Conservation (phyloP, 2,888 invertebrate species). For the Azorinus chamasolen region DNA sequence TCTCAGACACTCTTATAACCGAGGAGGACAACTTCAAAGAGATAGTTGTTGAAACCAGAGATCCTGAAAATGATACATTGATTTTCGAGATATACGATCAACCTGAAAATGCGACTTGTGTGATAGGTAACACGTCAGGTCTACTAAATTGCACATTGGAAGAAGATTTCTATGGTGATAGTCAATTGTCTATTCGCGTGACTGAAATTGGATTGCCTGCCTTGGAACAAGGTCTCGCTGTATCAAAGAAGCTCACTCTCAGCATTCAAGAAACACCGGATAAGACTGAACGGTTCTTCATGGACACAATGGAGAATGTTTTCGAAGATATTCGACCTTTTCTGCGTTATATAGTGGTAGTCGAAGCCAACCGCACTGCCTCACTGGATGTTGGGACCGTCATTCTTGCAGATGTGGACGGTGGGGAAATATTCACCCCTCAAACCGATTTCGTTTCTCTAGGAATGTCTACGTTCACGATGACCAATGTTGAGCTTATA, state of each 20-base stretch:
- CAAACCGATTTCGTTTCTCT: slow-evolving; percentile 18
- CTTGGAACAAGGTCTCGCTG: slow-evolving; percentile 29
- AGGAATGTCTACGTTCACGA: slow-evolving; percentile 36
- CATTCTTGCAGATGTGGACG: slow-evolving; percentile 49
- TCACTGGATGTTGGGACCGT: slow-evolving; percentile 34
- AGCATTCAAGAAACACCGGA: slow-evolving; percentile 29
- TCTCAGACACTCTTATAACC: slow-evolving; percentile 21
- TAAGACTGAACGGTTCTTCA: slow-evolving; percentile 41
- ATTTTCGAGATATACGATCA: slow-evolving; percentile 42
- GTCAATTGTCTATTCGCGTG: slow-evolving; percentile 43
- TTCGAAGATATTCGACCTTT: slow-evolving; percentile 36
- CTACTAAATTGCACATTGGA: slow-evolving; percentile 36
- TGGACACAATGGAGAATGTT: slow-evolving; percentile 34
- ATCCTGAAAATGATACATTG: slow-evolving; percentile 62
- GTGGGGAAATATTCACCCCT: slow-evolving; percentile 30
- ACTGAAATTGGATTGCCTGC: slow-evolving; percentile 45
- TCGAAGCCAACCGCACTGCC: slow-evolving; percentile 40
- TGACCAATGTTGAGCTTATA: neutral
- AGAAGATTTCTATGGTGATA: slow-evolving; percentile 60
- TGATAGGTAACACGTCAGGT: slow-evolving; percentile 49
- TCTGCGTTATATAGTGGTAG: slow-evolving; percentile 17
- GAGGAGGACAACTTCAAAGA: slow-evolving; percentile 32
- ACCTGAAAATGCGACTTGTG: slow-evolving; percentile 47
- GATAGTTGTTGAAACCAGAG: slow-evolving; percentile 31
- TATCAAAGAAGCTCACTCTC: slow-evolving; percentile 22